phyloP scores from a whole-genome alignment of 2,113 vertebrate genomes.

The Triplophysa dalaica region DNA sequence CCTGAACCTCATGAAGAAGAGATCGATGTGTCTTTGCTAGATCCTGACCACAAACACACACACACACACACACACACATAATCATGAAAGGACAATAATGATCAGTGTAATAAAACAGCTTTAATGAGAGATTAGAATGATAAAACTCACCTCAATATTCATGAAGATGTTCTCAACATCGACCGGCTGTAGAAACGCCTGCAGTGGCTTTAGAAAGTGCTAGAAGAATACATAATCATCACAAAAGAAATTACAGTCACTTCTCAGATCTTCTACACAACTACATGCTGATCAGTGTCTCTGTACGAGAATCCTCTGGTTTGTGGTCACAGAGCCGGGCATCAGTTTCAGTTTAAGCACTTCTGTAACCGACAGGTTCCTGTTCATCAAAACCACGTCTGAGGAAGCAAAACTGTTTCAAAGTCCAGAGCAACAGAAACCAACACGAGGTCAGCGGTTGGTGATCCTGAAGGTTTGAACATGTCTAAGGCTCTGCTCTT shows the following conservation, averaged over 20 bases:
- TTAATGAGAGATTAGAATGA: no score
- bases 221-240: conserved; percentile 53
- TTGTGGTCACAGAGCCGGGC: neutral
- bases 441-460: no score
- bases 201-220: conserved; percentile 89
- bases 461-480: no score
- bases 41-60: conserved; percentile 70
- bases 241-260: neutral
- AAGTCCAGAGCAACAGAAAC: no score
- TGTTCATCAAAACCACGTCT: neutral
- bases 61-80: conserved; percentile 29
- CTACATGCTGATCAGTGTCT: neutral
- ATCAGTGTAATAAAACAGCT: neutral
- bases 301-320: neutral
- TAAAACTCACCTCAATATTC: conserved; percentile 78
- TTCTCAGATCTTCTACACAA: neutral
- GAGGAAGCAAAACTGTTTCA: neutral
- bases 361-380: neutral
- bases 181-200: conserved; percentile 75
- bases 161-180: conserved; percentile 90
- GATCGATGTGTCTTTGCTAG: conserved; percentile 75
- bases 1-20: conserved; percentile 78
- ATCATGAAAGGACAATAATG: neutral
- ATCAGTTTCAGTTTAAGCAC: neutral
- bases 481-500: no score